Conservation (phyloP, 2,113 vertebrate genomes). For the Pygoscelis antarcticus region DNA sequence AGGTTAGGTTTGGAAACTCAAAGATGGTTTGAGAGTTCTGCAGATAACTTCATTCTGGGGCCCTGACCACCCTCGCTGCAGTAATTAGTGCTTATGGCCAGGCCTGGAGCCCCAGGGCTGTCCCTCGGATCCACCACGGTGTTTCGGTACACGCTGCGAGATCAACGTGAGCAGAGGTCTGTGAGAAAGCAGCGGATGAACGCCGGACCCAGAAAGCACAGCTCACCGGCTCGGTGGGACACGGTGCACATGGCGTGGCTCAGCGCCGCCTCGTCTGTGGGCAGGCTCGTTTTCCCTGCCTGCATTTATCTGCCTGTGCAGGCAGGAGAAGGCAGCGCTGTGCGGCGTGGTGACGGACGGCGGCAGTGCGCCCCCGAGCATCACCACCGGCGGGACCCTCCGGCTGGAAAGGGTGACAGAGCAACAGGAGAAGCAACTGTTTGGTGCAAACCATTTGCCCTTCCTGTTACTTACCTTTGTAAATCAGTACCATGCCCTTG, state of each 20-base stretch:
- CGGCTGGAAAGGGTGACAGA: neutral
- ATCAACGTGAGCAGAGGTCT: fast-evolving
- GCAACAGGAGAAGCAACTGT: too few species aligned
- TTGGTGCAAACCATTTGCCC: fast-evolving
- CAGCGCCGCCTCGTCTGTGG: fast-evolving
- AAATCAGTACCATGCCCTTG: neutral
- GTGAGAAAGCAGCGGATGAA: neutral
- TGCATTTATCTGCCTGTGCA: fast-evolving
- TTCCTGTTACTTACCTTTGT: fast-evolving
- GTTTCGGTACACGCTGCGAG: neutral
- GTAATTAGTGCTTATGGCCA: fast-evolving
- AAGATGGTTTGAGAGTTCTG: neutral
- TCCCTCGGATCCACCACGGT: neutral
- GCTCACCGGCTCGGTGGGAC: fast-evolving
- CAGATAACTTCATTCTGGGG: neutral
- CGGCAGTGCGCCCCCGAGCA: neutral
- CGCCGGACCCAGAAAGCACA: fast-evolving
- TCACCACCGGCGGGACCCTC: neutral
- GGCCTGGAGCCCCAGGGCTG: neutral
- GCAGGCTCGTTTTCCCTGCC: neutral
- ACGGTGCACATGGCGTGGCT: fast-evolving
- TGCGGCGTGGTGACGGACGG: neutral
- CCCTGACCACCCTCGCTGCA: neutral
- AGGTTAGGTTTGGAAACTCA: neutral
- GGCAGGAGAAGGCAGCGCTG: neutral